Percentiles rank a stretch among this genome's conserved stretches.
phyloP scores from a whole-genome alignment of 1,140 invertebrate genomes.

The Drosophila parabipectinata region DNA sequence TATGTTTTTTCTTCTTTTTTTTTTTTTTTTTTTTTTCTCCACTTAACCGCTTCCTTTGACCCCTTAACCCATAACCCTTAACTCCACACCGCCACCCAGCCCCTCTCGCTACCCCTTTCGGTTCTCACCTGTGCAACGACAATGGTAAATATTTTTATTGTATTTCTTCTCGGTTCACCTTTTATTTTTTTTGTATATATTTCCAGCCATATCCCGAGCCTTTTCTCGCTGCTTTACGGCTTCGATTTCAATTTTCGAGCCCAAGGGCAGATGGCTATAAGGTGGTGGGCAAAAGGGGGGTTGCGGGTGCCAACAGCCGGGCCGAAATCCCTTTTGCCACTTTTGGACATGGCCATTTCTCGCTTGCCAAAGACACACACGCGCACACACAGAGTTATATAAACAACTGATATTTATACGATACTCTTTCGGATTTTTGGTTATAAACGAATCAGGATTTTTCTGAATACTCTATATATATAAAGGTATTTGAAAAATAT shows the following conservation, averaged over 20 bases:
- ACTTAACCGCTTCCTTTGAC: conserved; percentile 1
- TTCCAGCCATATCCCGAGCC: conserved; percentile 11
- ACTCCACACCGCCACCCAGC: not conserved
- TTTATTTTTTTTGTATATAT: conserved; percentile 9
- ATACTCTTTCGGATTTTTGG: conserved; percentile 1
- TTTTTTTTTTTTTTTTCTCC: conserved; percentile 8
- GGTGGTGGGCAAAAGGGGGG: not conserved
- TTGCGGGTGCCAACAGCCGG: conserved; percentile 27
- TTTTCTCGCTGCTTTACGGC: conserved; percentile 60
- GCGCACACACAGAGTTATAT: conserved; percentile 5
- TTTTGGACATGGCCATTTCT: conserved; percentile 51
- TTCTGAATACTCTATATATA: not conserved
- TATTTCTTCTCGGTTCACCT: conserved; percentile 43
- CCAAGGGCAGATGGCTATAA: conserved; percentile 38
- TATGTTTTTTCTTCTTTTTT: conserved; percentile 35
- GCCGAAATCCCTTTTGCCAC: conserved; percentile 48
- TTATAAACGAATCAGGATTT: not conserved
- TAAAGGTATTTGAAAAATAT: not conserved
- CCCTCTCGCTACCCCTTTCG: no score
- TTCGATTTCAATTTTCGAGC: conserved; percentile 73
- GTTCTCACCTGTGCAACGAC: conserved; percentile 58
- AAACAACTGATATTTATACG: conserved; percentile 46
- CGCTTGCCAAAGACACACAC: conserved; percentile 31
- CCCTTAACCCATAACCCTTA: conserved; percentile 12
- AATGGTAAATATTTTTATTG: conserved; percentile 67